phyloP scores from a whole-genome alignment of 2,797 vertebrate species.

The Eleutherodactylus coqui region DNA sequence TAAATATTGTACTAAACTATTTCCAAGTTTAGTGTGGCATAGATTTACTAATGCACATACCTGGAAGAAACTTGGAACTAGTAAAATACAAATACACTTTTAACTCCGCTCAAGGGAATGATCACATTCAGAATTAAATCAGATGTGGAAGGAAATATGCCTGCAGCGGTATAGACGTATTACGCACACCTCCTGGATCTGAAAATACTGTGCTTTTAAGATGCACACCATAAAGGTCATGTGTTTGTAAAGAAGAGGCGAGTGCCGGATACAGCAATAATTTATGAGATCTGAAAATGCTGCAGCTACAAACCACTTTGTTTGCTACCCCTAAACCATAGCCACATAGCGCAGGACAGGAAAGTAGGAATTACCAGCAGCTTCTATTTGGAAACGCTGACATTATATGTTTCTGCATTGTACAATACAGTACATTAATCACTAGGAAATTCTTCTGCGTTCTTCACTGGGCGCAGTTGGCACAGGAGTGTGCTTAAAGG shows the following conservation, averaged over 20 bases:
- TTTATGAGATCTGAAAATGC: too few species aligned
- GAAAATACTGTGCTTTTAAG: too few species aligned
- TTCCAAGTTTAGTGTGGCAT: not conserved
- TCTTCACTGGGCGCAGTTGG: too few species aligned
- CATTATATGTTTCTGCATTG: not conserved
- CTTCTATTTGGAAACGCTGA: not conserved
- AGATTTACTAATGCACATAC: constrained; percentile 1
- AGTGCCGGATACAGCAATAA: too few species aligned
- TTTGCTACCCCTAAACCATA: not conserved
- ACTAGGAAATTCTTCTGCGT: too few species aligned
- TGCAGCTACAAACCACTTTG: not conserved
- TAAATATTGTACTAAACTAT: not conserved
- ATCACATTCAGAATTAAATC: not conserved
- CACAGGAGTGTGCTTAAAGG: not conserved
- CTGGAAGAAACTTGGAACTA: not conserved
- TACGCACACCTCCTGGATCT: not conserved
- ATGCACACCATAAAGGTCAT: too few species aligned
- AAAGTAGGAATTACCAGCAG: not conserved
- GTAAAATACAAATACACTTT: constrained; percentile 2
- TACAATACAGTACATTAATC: not conserved
- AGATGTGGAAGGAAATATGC: not conserved
- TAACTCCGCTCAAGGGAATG: not conserved
- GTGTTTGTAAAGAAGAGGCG: too few species aligned
- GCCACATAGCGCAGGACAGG: not conserved
- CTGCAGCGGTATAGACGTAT: not conserved